phyloP scores from a whole-genome alignment of 2,888 invertebrate species.

The Netelia melanura region DNA sequence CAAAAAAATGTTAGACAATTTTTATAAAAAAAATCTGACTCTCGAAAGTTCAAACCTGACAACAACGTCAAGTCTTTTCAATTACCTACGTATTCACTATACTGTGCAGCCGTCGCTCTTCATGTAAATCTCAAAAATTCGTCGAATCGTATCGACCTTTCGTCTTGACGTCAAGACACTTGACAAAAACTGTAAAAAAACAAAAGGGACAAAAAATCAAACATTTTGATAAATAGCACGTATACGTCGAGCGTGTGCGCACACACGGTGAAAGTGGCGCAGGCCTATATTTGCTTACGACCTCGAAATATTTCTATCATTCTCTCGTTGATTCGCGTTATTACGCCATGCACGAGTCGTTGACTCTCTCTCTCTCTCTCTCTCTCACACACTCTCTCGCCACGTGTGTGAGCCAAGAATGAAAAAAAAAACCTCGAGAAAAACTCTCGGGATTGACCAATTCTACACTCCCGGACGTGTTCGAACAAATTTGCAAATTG shows the following conservation, averaged over 20 bases:
- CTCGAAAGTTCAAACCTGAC: too few species aligned
- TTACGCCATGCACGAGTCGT: constrained; percentile 47
- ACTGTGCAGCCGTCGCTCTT: too few species aligned
- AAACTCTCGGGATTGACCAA: background rate
- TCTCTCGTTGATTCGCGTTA: constrained; percentile 28
- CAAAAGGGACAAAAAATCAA: background rate
- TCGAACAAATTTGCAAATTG: background rate
- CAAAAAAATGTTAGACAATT: too few species aligned
- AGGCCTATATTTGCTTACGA: background rate
- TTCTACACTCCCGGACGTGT: background rate
- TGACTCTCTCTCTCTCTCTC: constrained; percentile 9
- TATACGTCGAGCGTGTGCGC: background rate
- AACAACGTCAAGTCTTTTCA: too few species aligned
- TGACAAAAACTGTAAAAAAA: background rate
- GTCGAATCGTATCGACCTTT: too few species aligned
- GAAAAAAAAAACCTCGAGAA: constrained; percentile 21
- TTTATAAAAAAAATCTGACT: too few species aligned
- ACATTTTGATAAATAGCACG: background rate
- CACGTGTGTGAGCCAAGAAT: constrained; percentile 44
- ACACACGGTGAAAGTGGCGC: background rate
- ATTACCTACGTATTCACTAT: too few species aligned
- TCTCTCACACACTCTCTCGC: background rate
- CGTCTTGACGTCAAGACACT: too few species aligned
- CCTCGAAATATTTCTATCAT: background rate
- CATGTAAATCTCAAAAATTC: too few species aligned